Conservation (phyloP, 2,888 invertebrate genomes). For the Ophion slaviceki region DNA sequence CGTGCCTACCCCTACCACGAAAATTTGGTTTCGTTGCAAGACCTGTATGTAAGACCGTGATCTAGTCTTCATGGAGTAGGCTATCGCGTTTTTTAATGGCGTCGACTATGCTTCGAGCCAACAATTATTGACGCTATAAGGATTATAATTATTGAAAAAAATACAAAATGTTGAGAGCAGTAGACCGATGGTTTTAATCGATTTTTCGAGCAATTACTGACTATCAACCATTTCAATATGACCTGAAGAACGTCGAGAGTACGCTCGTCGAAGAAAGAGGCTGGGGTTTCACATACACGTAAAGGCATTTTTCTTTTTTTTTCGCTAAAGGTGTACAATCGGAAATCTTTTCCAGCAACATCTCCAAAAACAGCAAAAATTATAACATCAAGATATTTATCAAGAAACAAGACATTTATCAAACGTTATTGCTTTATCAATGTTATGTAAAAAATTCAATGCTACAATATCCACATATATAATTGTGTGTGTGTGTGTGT, state of each 20-base stretch:
- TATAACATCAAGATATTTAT: neutral
- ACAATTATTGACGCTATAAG: constrained; percentile 61
- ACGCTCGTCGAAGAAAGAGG: constrained; percentile 30
- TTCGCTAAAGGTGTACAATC: neutral
- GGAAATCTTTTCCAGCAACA: neutral
- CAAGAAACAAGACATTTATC: neutral
- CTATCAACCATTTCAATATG: constrained; percentile 65
- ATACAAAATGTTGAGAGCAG: constrained; percentile 70
- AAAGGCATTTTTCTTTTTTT: constrained; percentile 38
- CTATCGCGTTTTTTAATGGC: constrained; percentile 67
- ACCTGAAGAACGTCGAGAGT: constrained; percentile 55
- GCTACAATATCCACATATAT: neutral
- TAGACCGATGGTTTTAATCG: constrained; percentile 53
- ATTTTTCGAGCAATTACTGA: constrained; percentile 58
- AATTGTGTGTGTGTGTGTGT: neutral
- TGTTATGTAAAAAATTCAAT: neutral
- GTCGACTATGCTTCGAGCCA: constrained; percentile 69
- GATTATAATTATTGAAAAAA: constrained; percentile 34
- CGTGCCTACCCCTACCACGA: too few relatives aligned
- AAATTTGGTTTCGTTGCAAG: too few relatives aligned
- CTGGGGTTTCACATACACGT: constrained; percentile 29
- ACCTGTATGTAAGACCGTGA: too few relatives aligned
- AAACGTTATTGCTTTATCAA: neutral
- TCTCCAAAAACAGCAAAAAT: neutral
- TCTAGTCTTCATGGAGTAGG: neutral